Conservation (phyloP, 2,797 vertebrate species). For the Babyrousa celebensis region DNA sequence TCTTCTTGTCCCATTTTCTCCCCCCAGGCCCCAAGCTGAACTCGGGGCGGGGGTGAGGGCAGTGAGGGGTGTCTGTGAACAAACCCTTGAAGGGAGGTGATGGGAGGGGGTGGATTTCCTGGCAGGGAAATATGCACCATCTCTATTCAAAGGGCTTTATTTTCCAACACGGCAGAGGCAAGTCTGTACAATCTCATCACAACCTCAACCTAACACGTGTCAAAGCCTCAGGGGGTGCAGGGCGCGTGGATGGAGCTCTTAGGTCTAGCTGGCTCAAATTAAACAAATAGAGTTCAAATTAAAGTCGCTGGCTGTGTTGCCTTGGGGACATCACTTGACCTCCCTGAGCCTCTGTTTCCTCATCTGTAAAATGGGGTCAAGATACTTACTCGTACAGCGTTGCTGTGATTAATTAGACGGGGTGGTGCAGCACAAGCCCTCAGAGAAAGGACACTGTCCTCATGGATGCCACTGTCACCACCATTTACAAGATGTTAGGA, state of each 20-base stretch:
- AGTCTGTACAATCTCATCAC: not conserved
- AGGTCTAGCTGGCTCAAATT: not conserved
- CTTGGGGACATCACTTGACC: not conserved
- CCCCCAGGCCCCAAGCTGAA: not conserved
- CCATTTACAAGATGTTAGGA: not conserved
- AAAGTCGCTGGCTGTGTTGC: not conserved
- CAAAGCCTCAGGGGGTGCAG: not conserved
- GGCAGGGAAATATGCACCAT: not conserved
- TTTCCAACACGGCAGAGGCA: conserved; percentile 39
- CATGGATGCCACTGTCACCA: not conserved
- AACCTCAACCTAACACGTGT: not conserved
- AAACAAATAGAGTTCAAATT: not conserved
- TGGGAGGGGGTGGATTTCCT: not conserved
- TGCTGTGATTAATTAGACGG: not conserved
- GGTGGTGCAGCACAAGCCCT: not conserved
- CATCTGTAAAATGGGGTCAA: not conserved
- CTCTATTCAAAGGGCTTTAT: conserved; percentile 54
- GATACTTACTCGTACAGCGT: not conserved
- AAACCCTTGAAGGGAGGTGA: not conserved
- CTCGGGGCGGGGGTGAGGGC: not conserved
- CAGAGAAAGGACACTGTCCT: not conserved
- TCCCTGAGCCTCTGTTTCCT: not conserved
- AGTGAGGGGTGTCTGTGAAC: not conserved
- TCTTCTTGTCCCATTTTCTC: conserved; percentile 25
- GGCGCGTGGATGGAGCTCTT: not conserved